phyloP scores from a whole-genome alignment of 2,888 invertebrate species.

The Agonopterix alstromeriana region DNA sequence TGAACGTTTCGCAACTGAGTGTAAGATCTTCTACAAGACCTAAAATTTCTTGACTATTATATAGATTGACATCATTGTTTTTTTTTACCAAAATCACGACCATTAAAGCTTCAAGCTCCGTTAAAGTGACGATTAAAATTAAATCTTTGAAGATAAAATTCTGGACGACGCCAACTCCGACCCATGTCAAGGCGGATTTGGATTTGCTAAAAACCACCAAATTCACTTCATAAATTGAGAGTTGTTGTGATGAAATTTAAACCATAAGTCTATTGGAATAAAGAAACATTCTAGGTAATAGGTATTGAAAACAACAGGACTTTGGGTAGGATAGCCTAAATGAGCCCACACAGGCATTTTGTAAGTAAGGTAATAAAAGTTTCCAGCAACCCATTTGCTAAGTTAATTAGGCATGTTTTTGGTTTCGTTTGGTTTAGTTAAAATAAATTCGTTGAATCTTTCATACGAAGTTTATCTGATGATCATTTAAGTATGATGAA shows the following conservation, averaged over 20 bases:
- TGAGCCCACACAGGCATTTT: slow-evolving; percentile 1
- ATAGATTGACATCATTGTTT: neutral
- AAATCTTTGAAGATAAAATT: slow-evolving; percentile 1
- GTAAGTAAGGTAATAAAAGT: neutral
- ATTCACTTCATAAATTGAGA: neutral
- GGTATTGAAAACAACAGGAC: neutral
- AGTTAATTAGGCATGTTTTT: neutral
- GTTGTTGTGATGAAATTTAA: neutral
- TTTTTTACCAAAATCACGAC: neutral
- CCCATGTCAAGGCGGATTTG: slow-evolving; percentile 13
- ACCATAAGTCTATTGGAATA: neutral
- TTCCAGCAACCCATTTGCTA: slow-evolving; percentile 1
- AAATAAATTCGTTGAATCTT: too few species aligned
- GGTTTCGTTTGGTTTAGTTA: neutral
- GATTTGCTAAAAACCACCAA: slow-evolving; percentile 9
- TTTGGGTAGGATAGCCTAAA: neutral
- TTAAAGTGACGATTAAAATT: slow-evolving; percentile 6
- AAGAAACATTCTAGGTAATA: too few species aligned
- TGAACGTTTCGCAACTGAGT: too few species aligned
- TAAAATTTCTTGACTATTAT: too few species aligned
- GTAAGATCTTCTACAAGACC: too few species aligned
- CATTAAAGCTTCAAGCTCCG: slow-evolving; percentile 2
- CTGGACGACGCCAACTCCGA: slow-evolving; percentile 6
- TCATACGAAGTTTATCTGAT: neutral
- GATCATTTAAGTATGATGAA: too few species aligned